These are phyloP conservation scores for Argya squamiceps DNA, from an alignment of 2,797 vertebrate species.

Conservation along the genomic window DNA sequence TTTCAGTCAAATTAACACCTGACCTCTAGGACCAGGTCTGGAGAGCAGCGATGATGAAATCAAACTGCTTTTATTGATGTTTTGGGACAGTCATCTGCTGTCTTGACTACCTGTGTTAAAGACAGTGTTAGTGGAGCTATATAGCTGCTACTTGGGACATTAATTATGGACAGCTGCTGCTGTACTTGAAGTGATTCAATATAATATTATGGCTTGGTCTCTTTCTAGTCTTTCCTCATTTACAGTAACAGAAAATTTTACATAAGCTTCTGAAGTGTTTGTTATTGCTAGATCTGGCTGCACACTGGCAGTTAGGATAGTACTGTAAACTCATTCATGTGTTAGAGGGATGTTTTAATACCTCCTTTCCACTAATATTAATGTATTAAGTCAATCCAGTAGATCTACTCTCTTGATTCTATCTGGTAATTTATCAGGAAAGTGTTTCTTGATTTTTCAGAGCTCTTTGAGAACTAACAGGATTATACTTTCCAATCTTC, in stretches of 20 bases:
- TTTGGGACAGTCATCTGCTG: not conserved
- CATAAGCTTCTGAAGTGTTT: not conserved
- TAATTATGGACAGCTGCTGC: not conserved
- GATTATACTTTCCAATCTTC: not conserved
- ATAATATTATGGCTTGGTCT: not conserved
- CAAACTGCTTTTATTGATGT: not conserved
- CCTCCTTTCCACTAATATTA: not conserved
- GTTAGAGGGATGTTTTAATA: not conserved
- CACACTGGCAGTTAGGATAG: not conserved
- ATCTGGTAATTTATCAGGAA: not conserved
- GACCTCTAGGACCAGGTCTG: not conserved
- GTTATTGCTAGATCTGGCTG: not conserved
- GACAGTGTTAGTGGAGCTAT: not conserved
- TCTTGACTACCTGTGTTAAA: not conserved
- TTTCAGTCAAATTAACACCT: not conserved
- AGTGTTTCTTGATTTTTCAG: not conserved
- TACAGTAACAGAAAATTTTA: not conserved
- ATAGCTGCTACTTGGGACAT: not conserved
- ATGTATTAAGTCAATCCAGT: not conserved
- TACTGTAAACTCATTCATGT: not conserved
- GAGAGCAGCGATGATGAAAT: not conserved
- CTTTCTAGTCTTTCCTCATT: not conserved
- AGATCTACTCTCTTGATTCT: not conserved
- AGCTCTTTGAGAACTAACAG: not conserved
- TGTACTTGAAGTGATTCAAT: not conserved